These are phyloP conservation scores for Novumbra hubbsi DNA, from an alignment of 2,797 vertebrate genomes.

Conservation along the genomic window DNA sequence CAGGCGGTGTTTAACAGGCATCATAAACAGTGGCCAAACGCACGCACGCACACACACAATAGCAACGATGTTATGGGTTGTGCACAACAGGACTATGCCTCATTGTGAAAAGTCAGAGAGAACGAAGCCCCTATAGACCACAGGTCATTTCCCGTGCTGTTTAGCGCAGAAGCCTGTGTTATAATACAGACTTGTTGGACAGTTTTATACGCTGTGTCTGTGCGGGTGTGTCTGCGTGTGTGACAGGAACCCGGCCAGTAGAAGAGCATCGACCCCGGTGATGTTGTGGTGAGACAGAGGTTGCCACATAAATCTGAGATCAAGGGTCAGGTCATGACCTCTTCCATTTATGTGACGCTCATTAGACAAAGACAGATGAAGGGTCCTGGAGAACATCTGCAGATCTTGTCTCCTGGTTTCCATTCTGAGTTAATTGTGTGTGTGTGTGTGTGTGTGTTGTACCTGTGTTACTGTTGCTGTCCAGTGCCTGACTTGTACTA, in stretches of 20 bases:
- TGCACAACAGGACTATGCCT: slow-evolving; percentile 14
- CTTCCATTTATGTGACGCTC: slow-evolving; percentile 11
- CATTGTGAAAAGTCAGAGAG: slow-evolving; percentile 42
- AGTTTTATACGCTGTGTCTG: slow-evolving; percentile 34
- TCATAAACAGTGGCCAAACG: slow-evolving; percentile 58
- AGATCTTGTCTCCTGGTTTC: not conserved
- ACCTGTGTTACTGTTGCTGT: not conserved
- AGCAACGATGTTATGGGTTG: slow-evolving; percentile 35
- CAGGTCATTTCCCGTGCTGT: slow-evolving; percentile 56
- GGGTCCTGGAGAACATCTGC: slow-evolving; percentile 10
- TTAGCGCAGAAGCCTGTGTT: slow-evolving; percentile 54
- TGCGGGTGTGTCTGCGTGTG: slow-evolving; percentile 33
- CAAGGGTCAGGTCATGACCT: slow-evolving; percentile 31
- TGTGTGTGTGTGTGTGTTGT: slow-evolving; percentile 6
- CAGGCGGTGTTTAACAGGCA: slow-evolving; percentile 47
- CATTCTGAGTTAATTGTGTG: not conserved
- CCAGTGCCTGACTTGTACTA: no score
- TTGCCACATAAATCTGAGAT: slow-evolving; percentile 28
- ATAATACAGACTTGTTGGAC: slow-evolving; percentile 41
- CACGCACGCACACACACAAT: no score
- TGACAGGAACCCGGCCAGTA: slow-evolving; percentile 28
- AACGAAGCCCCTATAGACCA: slow-evolving; percentile 27
- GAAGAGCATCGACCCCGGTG: slow-evolving; percentile 29
- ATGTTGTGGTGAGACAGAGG: slow-evolving; percentile 11
- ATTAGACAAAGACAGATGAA: slow-evolving; percentile 1